phyloP scores from a whole-genome alignment of 2,888 invertebrate genomes.

The Epistrophe eligans region DNA sequence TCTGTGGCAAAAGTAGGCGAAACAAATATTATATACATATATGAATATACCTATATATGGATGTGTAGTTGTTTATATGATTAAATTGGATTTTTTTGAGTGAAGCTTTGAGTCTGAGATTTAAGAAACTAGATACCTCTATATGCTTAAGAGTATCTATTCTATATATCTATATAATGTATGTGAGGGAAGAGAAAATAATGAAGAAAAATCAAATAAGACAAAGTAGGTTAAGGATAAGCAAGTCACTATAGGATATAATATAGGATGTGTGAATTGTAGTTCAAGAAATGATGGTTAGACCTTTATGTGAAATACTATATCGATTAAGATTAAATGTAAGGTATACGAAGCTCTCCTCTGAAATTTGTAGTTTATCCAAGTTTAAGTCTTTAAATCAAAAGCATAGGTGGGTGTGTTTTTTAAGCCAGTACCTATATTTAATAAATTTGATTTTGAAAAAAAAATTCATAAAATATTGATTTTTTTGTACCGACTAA shows the following conservation, averaged over 20 bases:
- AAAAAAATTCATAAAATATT: no score
- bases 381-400: no score
- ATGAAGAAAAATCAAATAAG: constrained; percentile 29
- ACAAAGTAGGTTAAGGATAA: constrained; percentile 35
- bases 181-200: not conserved
- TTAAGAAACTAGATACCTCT: not conserved
- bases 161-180: no score
- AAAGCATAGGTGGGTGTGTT: no score
- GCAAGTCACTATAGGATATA: constrained; percentile 2
- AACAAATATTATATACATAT: constrained; percentile 47
- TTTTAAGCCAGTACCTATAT: no score
- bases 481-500: no score
- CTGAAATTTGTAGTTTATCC: no score
- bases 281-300: constrained; percentile 8
- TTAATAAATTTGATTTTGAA: no score
- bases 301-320: not conserved
- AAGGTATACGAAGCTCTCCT: no score
- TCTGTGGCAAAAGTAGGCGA: constrained; percentile 60
- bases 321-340: constrained; percentile 4
- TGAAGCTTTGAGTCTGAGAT: not conserved
- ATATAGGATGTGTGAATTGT: not conserved
- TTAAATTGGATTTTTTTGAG: constrained; percentile 49
- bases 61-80: constrained; percentile 22
- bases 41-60: not conserved
- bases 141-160: not conserved